Evolutionary conservation across 2,113 vertebrate genomes (phyloP), one percentile per base, ranked within the genome.

Genomic region (Protobothrops flavoviridis): DNA sequence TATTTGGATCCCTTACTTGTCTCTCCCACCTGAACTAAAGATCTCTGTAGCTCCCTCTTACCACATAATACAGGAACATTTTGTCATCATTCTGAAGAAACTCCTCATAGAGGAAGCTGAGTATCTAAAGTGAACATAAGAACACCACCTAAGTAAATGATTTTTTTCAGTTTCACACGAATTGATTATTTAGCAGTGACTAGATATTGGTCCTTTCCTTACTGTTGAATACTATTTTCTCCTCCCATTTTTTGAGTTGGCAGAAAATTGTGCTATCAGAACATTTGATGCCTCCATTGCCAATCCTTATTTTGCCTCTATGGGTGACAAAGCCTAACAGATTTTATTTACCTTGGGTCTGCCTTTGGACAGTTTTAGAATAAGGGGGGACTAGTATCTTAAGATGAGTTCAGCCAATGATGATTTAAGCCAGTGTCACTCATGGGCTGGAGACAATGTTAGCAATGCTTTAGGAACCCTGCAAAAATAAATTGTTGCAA

Each of bases 51-150:
- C 39, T 48, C 29, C 7, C 26, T 53, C 96, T 95, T 97, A 98
- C 98, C 96, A 96, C 95, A 91, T 97, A 98, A 61, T 87, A 8
- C 29, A 98, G 97, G 94, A 98, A 98, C 0, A 45, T 98, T 92
- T 94, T 94, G 91, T 98, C 97, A 1, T 98, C 97, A 0, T 95
- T 91, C 3, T 95, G 95, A 92, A 98, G 96, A 91, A 98, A 98
- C 26, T 97, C 95, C 8, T 98, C 94, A 0, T 97, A 98, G 92
- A 90, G 94, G 91, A 69, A 4, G 15, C 94, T 93, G 90, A 98
- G 98, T 13, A 97, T 92, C 98, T 98, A 94, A 89, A 96, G 93
- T 55, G 50, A 21, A 96, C 95, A 91, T 17, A 50, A 95, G 11
- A 55, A 91, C 4, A 21, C 0, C 1, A 93, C 53, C 92, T 4